phyloP scores from a whole-genome alignment of 37 sponge, comb jelly and placozoan genomes.

The Beroe forskalii region DNA sequence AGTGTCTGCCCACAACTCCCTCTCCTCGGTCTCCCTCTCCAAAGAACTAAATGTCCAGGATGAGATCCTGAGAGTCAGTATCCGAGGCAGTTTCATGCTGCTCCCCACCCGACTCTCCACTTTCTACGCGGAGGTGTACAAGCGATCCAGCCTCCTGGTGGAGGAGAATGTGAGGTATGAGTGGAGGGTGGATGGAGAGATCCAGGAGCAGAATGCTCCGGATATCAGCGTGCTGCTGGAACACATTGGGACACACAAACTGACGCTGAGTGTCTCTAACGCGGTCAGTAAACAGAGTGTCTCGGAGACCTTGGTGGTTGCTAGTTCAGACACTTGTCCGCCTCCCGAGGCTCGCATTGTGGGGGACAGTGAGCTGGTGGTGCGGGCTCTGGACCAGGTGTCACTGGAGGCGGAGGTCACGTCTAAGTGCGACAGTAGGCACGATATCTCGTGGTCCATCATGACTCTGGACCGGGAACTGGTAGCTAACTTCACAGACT shows the following conservation, averaged over 20 bases:
- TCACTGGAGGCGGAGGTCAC: conserved; percentile 38
- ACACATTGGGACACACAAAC: neutral
- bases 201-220: conserved; percentile 16
- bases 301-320: conserved; percentile 29
- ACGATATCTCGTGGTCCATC: neutral
- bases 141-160: neutral
- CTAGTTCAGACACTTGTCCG: neutral
- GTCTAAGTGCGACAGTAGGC: conserved; percentile 26
- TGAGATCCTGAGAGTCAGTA: conserved; percentile 1
- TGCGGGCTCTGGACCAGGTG: neutral
- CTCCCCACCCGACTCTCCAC: neutral
- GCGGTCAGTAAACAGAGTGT: conserved; percentile 23
- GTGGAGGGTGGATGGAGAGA: conserved; percentile 47
- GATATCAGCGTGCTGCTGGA: conserved; percentile 27
- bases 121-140: conserved; percentile 43
- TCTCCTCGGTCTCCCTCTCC: neutral
- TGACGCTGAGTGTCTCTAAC: conserved; percentile 41
- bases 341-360: neutral
- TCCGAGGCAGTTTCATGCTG: conserved; percentile 8
- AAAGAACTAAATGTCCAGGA: conserved; percentile 15
- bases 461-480: conserved; percentile 3
- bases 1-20: neutral
- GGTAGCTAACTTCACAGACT: neutral
- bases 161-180: conserved; percentile 3
- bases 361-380: conserved; percentile 3